Evolutionary conservation across 2,888 invertebrate species (phyloP).

Genomic region (Apantesis nais): DNA sequence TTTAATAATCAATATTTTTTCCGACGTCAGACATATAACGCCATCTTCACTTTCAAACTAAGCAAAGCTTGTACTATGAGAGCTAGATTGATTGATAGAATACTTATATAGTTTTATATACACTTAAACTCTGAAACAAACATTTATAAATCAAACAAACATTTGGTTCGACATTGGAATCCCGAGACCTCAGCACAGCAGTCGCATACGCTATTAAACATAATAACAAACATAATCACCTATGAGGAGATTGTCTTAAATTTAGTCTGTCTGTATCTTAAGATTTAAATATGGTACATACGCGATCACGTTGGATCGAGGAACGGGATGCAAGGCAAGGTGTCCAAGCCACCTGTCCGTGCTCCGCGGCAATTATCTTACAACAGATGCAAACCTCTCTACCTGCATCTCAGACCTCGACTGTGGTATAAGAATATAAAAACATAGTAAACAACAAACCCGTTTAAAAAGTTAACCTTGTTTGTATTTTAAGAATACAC

Average conservation of each 20-base stretch:
- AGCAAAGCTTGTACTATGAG: too few relatives aligned
- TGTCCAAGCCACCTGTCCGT: constrained; percentile 78
- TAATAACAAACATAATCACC: constrained; percentile 16
- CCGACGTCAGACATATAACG: too few relatives aligned
- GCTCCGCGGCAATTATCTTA: constrained; percentile 75
- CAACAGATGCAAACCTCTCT: constrained; percentile 78
- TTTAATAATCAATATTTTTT: too few relatives aligned
- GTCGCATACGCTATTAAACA: too few relatives aligned
- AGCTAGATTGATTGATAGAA: too few relatives aligned
- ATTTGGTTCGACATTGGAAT: too few relatives aligned
- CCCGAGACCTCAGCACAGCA: too few relatives aligned
- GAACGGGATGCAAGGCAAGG: constrained; percentile 79
- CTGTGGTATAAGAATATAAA: constrained; percentile 38
- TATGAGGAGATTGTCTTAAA: constrained; percentile 17
- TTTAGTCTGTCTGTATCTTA: constrained; percentile 22
- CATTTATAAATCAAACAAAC: too few relatives aligned
- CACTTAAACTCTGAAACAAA: too few relatives aligned
- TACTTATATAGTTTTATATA: too few relatives aligned
- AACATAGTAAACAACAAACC: constrained; percentile 59
- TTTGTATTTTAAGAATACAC: constrained; percentile 20
- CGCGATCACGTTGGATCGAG: constrained; percentile 41
- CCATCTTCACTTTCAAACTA: too few relatives aligned
- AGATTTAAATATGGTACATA: constrained; percentile 27
- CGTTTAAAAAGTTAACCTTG: constrained; percentile 40
- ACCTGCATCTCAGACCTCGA: constrained; percentile 65